Evolutionary conservation across 2,888 invertebrate genomes (phyloP).

Genomic region (Netelia melanura): DNA sequence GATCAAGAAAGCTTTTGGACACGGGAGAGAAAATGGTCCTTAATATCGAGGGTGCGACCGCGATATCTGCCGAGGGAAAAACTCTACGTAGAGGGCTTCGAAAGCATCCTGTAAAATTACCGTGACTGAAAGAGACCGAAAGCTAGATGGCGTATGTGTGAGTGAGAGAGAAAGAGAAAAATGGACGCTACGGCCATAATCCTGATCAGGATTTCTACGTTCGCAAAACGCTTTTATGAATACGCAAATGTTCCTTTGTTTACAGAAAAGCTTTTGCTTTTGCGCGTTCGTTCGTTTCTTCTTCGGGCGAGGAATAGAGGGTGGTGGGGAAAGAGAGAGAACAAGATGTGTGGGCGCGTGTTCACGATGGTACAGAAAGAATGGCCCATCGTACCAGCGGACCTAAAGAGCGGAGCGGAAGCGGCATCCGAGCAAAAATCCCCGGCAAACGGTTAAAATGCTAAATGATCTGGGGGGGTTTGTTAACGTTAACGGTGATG

Average conservation of each 20-base stretch:
- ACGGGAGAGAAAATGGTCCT: slow-evolving; percentile 26
- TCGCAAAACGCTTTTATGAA: slow-evolving; percentile 75
- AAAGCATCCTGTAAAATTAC: slow-evolving; percentile 75
- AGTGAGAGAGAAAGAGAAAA: slow-evolving; percentile 15
- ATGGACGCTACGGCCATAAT: slow-evolving; percentile 76
- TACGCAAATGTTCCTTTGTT: slow-evolving; percentile 70
- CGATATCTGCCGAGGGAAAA: slow-evolving; percentile 20
- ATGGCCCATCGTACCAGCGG: slow-evolving; percentile 14
- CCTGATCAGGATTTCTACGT: slow-evolving; percentile 79
- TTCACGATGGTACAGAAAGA: slow-evolving; percentile 36
- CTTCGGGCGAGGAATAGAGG: slow-evolving; percentile 17
- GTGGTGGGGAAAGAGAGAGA: slow-evolving; percentile 2
- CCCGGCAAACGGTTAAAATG: slow-evolving; percentile 75
- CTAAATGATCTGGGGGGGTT: slow-evolving; percentile 79
- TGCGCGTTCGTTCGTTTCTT: neutral
- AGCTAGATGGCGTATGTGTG: neutral
- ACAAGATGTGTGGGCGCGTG: slow-evolving; percentile 5
- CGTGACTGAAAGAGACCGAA: slow-evolving; percentile 66
- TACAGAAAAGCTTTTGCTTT: slow-evolving; percentile 68
- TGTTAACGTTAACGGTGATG: slow-evolving; percentile 68
- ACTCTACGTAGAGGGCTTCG: slow-evolving; percentile 36
- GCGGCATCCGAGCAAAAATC: slow-evolving; percentile 52
- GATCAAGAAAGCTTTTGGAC: slow-evolving; percentile 38
- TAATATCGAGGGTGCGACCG: slow-evolving; percentile 30
- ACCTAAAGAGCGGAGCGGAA: slow-evolving; percentile 23